A percentile compares a stretch with the other conserved stretches of the same genome.
phyloP scores from a whole-genome alignment of 2,113 vertebrate genomes.

The Acrocephalus arundinaceus region DNA sequence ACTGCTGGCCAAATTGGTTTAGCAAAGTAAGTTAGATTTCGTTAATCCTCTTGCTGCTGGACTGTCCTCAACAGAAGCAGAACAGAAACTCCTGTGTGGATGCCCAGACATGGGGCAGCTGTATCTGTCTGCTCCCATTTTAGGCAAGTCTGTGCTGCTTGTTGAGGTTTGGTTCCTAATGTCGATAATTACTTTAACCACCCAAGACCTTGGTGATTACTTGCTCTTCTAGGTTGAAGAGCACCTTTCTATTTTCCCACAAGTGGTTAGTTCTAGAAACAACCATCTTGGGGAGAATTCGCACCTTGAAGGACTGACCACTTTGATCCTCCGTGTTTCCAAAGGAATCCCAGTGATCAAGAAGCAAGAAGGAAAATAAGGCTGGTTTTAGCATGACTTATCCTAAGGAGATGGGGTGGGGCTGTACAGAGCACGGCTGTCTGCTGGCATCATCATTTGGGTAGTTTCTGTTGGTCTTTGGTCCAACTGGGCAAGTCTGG shows the following conservation, averaged over 20 bases:
- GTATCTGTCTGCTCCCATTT: fast-evolving
- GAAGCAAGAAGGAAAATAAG: constrained; percentile 32
- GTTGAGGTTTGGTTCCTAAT: not conserved
- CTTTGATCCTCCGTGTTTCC: not conserved
- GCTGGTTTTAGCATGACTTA: constrained; percentile 52
- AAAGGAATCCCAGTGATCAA: constrained; percentile 41
- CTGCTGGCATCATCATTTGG: constrained; percentile 4
- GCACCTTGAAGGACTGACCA: not conserved
- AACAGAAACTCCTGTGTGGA: constrained; percentile 4
- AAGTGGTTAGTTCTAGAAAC: constrained; percentile 24
- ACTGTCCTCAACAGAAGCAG: not conserved
- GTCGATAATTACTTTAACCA: not conserved
- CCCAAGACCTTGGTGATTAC: not conserved
- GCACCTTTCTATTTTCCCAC: not conserved
- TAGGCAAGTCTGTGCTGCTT: not conserved
- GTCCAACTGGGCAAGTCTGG: not conserved
- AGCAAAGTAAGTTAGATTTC: constrained; percentile 50
- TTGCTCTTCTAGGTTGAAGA: constrained; percentile 41
- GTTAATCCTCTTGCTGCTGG: constrained; percentile 24
- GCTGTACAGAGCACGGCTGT: not conserved
- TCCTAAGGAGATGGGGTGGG: constrained; percentile 2
- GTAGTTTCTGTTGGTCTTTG: not conserved
- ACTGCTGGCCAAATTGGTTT: constrained; percentile 22
- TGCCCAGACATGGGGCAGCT: not conserved
- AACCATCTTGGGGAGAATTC: not conserved